Percentiles rank a stretch among this genome's conserved stretches.
These are phyloP conservation scores for Serripes groenlandicus DNA, from an alignment of 2,888 invertebrate species.

Conservation along the genomic window DNA sequence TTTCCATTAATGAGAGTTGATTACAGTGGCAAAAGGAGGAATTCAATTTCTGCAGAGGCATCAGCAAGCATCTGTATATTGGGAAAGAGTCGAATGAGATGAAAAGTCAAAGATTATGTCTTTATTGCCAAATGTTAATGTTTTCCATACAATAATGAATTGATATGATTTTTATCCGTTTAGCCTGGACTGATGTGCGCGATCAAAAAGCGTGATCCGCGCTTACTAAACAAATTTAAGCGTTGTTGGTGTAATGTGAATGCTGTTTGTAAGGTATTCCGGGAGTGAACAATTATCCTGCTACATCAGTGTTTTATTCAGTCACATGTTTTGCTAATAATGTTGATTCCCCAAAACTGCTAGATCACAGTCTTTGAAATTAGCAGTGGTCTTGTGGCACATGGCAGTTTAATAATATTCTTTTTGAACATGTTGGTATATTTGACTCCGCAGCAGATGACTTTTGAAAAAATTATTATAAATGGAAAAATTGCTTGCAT, in stretches of 20 bases:
- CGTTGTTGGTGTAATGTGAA: conserved; percentile 70
- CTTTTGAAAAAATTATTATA: neutral
- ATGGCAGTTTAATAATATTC: no score
- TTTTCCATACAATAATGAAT: no score
- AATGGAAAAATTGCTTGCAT: neutral
- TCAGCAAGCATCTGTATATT: no score
- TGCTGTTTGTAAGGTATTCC: conserved; percentile 68
- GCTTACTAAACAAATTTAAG: conserved; percentile 65
- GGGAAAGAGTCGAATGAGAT: no score
- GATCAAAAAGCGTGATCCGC: conserved; percentile 63
- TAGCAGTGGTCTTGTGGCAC: no score
- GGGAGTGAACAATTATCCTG: conserved; percentile 9
- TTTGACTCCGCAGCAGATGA: neutral
- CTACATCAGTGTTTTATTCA: neutral
- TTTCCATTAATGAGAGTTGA: no score
- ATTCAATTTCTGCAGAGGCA: no score
- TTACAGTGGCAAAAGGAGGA: no score
- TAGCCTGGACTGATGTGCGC: conserved; percentile 75
- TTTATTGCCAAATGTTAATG: no score
- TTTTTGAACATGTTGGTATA: no score
- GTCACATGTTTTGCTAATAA: neutral
- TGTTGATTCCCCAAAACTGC: no score
- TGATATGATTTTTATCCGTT: neutral
- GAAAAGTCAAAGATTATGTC: no score
- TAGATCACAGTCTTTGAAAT: neutral